A percentile compares a stretch with the other conserved stretches of the same genome.
Evolutionary conservation across 92 coral and sea anemone species (phyloP).

Genomic region (Paragorgia papillata): DNA sequence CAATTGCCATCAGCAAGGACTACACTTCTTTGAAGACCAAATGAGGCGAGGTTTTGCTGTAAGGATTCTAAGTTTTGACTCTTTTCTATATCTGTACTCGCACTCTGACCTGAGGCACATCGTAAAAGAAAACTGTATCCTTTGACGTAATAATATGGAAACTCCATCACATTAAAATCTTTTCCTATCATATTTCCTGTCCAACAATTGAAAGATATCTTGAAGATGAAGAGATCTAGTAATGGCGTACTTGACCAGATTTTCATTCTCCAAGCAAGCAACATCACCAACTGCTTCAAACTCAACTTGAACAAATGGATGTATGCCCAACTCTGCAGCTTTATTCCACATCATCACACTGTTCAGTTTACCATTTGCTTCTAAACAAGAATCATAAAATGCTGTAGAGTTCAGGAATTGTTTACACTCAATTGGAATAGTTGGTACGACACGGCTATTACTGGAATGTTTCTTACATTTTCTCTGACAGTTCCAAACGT

Average conservation of each 20-base stretch:
- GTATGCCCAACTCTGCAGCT: conserved; percentile 29
- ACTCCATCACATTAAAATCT: conserved; percentile 59
- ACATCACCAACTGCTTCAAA: conserved; percentile 44
- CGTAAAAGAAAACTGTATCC: conserved; percentile 34
- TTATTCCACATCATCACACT: conserved; percentile 22
- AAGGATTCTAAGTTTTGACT: conserved; percentile 44
- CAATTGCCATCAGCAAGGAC: conserved; percentile 66
- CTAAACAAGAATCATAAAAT: conserved; percentile 15
- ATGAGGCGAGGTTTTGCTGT: conserved; percentile 54
- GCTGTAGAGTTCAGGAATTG: conserved; percentile 15
- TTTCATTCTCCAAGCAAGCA: conserved; percentile 52
- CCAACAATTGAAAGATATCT: conserved; percentile 56
- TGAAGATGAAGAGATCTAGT: conserved; percentile 71
- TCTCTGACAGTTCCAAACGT: conserved; percentile 62
- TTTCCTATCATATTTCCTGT: conserved; percentile 61
- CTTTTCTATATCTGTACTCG: conserved; percentile 41
- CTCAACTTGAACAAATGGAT: conserved; percentile 36
- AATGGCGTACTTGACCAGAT: conserved; percentile 52
- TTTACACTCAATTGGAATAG: conserved; percentile 25
- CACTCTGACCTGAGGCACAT: not conserved
- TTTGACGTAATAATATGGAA: conserved; percentile 39
- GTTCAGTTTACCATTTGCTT: conserved; percentile 21
- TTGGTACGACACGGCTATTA: conserved; percentile 42
- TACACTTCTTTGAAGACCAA: conserved; percentile 58
- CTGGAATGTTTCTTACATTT: conserved; percentile 28